Base-by-base conservation (phyloP, 2,888 invertebrate species). In the Torymus texanus region DNA sequence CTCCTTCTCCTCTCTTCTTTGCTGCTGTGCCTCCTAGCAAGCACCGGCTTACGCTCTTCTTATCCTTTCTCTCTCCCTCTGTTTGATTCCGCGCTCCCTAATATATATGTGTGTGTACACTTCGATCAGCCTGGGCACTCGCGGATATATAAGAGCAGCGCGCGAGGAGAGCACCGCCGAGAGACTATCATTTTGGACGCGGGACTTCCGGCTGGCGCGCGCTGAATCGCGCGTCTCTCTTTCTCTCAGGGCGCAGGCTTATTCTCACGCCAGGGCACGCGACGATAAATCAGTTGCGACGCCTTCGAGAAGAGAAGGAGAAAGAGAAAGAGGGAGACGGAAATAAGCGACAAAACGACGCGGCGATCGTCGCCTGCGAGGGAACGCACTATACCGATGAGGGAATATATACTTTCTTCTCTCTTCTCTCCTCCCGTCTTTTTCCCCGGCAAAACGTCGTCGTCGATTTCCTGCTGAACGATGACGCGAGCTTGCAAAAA, bases 401-500 rank as follows among this genome's bases (percentile, higher is more conserved):
- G 67, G 62, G 72, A 62, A 56, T 71, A 41, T 41, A 71, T 67
- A 63, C 71, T 71, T 62, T 71, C 73, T 66, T 71, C 74, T 56
- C 16, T 24, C 10, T 53, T 14, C 3, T 21, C 51, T 24, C 8
- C 65, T 29, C 10, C 55, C 12, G 12, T 50, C 21, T 41, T 51
- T 24, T 75, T 75, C 59, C 56, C 24, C 62, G 83, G 82, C 84
- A 82, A 85, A 83, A 80, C 83, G 84, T 85, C 84, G 82, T 78
- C 83, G 85, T 85, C 84, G 83, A 85, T 83, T 86, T 84, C 84
- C 84, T 84, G 41, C 21, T 55, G 59, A 71, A 59, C 66, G 75
- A 71, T 71, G 75, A 70, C 71, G 63, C 63, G 67, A 53, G 68
- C 59, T 14, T 14, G 61, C 72, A 67, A 78, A 78, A 78, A 73